phyloP scores from a whole-genome alignment of 2,113 vertebrate species.

The Silurus asotus region DNA sequence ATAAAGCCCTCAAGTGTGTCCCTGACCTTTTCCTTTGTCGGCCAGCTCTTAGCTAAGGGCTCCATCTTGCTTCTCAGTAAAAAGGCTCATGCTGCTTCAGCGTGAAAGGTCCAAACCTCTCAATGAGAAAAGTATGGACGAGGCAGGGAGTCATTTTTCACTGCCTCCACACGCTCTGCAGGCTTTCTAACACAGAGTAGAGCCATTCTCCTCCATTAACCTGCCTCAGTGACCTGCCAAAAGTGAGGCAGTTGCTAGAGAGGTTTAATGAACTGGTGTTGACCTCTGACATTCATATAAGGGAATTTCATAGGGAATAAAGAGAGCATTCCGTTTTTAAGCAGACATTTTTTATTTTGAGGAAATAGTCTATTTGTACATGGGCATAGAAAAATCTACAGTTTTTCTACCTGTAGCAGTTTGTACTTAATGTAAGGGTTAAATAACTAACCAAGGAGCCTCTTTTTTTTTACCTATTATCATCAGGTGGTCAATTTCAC shows the following conservation, averaged over 20 bases:
- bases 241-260: neutral
- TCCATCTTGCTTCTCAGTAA: slow-evolving; percentile 2
- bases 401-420: neutral
- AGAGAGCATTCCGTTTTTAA: neutral
- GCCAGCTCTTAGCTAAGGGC: slow-evolving; percentile 40
- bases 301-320: slow-evolving; percentile 22
- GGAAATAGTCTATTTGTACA: neutral
- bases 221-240: slow-evolving; percentile 23
- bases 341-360: slow-evolving; percentile 1
- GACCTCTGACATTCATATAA: slow-evolving; percentile 11
- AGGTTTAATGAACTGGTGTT: slow-evolving; percentile 15
- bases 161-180: slow-evolving; percentile 23
- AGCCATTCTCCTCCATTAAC: slow-evolving; percentile 15
- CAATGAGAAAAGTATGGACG: slow-evolving; percentile 17
- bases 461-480: neutral
- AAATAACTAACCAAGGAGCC: neutral
- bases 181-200: neutral
- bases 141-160: slow-evolving; percentile 35
- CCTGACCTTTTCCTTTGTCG: slow-evolving; percentile 49
- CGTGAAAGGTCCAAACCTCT: slow-evolving; percentile 3
- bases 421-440: neutral
- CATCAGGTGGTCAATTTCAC: neutral
- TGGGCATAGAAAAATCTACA: neutral
- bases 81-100: neutral
- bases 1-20: slow-evolving; percentile 35